A percentile compares a stretch with the other conserved stretches of the same genome.
Evolutionary conservation across 2,888 invertebrate species (phyloP).

Genomic region (Rhamphomyia laevipes): DNA sequence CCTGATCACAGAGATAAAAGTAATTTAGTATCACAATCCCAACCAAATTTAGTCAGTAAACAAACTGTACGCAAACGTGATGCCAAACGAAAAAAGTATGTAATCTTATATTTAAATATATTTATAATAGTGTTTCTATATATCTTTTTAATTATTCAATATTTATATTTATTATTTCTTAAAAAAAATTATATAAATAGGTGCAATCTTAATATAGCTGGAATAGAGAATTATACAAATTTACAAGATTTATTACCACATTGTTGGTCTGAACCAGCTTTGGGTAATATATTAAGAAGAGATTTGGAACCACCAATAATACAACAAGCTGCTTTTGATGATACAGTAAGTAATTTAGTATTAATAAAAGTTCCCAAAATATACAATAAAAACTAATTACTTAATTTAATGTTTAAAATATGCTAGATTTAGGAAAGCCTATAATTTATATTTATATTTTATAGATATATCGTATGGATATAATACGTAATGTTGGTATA

Average conservation of each 20-base stretch:
- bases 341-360: slow-evolving; percentile 40
- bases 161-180: not conserved
- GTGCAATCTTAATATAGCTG: slow-evolving; percentile 61
- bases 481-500: slow-evolving; percentile 65
- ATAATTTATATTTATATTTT: slow-evolving; percentile 7
- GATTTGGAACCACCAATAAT: slow-evolving; percentile 66
- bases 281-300: slow-evolving; percentile 45
- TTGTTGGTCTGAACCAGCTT: slow-evolving; percentile 66
- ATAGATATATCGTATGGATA: slow-evolving; percentile 61
- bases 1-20: slow-evolving; percentile 37
- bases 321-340: slow-evolving; percentile 80
- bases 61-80: slow-evolving; percentile 15
- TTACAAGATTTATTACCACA: slow-evolving; percentile 54
- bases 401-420: too few species aligned
- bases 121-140: too few species aligned
- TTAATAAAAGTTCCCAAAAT: not conserved
- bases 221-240: slow-evolving; percentile 65
- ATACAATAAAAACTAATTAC: too few species aligned
- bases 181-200: slow-evolving; percentile 24
- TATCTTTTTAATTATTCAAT: not conserved
- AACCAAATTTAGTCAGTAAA: slow-evolving; percentile 29
- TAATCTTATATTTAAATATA: not conserved
- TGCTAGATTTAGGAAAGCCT: too few species aligned
- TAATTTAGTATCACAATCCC: slow-evolving; percentile 29
- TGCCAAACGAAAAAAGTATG: slow-evolving; percentile 19